Evolutionary conservation across 2,888 invertebrate genomes (phyloP).

Genomic region (Lycophotia porphyrea): DNA sequence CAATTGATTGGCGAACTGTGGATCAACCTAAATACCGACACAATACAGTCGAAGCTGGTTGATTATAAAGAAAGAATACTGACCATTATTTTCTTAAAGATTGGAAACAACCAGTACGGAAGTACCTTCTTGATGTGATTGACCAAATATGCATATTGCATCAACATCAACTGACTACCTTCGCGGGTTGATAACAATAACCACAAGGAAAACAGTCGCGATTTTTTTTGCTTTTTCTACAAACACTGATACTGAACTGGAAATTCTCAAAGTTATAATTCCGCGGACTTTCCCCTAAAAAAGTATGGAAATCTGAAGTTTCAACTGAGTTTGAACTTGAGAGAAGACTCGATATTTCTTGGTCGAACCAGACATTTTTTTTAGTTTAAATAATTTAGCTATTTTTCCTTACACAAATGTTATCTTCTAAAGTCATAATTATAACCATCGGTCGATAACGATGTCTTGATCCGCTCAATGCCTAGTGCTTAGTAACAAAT

Average conservation of each 20-base stretch:
- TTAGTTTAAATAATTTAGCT: constrained; percentile 1
- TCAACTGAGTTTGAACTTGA: too few relatives aligned
- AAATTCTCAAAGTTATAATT: not conserved
- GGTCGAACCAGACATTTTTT: not conserved
- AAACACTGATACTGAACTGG: not conserved
- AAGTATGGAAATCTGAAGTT: not conserved
- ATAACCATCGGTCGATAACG: not conserved
- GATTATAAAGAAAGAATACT: not conserved
- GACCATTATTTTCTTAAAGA: not conserved
- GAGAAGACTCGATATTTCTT: too few relatives aligned
- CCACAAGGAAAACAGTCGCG: not conserved
- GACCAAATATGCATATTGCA: not conserved
- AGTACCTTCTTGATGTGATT: not conserved
- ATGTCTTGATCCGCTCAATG: not conserved
- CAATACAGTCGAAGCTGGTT: not conserved
- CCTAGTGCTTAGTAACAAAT: not conserved
- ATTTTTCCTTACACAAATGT: not conserved
- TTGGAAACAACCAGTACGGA: not conserved
- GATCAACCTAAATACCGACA: constrained; percentile 5
- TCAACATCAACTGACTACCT: not conserved
- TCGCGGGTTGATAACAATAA: not conserved
- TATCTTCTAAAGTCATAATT: not conserved
- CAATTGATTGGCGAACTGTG: not conserved
- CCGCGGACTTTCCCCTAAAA: not conserved
- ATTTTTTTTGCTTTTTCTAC: not conserved